A percentile compares a stretch with the other conserved stretches of the same genome.
Evolutionary conservation across 2,113 vertebrate genomes (phyloP).

Genomic region (Agapornis roseicollis): DNA sequence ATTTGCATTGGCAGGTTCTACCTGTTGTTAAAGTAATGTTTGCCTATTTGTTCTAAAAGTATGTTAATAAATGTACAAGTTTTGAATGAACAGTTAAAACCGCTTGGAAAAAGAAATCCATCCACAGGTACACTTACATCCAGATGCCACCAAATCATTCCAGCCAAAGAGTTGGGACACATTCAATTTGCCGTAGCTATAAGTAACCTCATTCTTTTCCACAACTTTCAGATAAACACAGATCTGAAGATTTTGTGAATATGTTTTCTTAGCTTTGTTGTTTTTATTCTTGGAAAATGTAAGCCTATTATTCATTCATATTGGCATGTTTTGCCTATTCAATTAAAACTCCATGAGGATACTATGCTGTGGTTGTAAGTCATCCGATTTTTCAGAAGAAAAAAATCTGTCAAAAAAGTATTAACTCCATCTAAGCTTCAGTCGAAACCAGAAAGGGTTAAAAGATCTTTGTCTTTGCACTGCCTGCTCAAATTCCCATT

Average conservation of each 20-base stretch:
- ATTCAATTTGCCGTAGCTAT: background rate
- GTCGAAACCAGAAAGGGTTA: background rate
- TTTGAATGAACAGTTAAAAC: background rate
- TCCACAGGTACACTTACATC: background rate
- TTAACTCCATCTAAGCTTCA: background rate
- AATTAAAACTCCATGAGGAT: background rate
- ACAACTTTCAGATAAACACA: background rate
- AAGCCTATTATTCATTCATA: background rate
- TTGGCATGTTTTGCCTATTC: background rate
- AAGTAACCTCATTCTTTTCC: background rate
- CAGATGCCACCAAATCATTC: background rate
- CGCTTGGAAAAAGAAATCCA: background rate
- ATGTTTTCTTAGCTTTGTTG: background rate
- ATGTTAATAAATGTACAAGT: background rate
- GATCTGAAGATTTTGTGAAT: background rate
- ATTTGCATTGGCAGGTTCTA: conserved; percentile 5
- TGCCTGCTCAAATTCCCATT: background rate
- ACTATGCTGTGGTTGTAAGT: background rate
- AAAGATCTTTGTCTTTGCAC: background rate
- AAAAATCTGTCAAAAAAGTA: background rate
- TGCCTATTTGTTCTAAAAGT: background rate
- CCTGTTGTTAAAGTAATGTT: background rate
- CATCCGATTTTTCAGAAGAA: background rate
- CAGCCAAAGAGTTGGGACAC: rapidly evolving
- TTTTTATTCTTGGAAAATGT: background rate